phyloP scores from a whole-genome alignment of 2,113 vertebrate species.

The Daubentonia madagascariensis region DNA sequence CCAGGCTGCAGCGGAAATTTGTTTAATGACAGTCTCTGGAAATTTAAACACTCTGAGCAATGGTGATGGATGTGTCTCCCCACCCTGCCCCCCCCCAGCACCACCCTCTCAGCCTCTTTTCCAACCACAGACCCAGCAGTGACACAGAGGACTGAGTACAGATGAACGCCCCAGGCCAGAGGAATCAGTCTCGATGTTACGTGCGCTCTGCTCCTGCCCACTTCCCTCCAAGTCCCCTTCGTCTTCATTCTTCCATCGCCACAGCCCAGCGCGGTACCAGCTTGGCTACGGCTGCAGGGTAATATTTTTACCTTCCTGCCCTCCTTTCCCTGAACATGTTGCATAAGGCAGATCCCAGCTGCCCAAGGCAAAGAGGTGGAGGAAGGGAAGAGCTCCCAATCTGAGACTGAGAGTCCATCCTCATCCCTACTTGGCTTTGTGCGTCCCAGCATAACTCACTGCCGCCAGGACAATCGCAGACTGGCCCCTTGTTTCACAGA shows the following conservation, averaged over 20 bases:
- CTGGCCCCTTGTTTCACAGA: background rate
- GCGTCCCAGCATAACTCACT: background rate
- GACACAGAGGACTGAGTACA: conserved; percentile 57
- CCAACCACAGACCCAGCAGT: background rate
- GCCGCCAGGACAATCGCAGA: background rate
- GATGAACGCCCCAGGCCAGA: conserved; percentile 58
- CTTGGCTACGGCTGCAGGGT: background rate
- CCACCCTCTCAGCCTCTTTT: conserved; percentile 38
- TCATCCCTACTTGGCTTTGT: background rate
- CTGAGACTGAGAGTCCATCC: background rate
- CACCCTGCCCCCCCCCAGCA: background rate
- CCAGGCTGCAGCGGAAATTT: conserved; percentile 75
- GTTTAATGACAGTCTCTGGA: conserved; percentile 79
- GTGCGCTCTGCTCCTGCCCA: conserved; percentile 48
- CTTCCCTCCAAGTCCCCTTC: conserved; percentile 30
- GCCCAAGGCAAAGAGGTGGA: background rate
- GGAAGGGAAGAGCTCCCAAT: background rate
- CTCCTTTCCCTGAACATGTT: conserved; percentile 31
- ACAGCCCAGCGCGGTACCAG: background rate
- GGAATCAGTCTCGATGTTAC: conserved; percentile 72
- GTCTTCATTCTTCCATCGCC: conserved; percentile 53
- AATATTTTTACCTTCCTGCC: conserved; percentile 62
- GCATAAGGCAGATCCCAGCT: conserved; percentile 51
- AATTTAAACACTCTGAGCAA: conserved; percentile 74
- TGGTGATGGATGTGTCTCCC: conserved; percentile 64